phyloP scores from a whole-genome alignment of 2,797 vertebrate species.

The Staurois parvus region DNA sequence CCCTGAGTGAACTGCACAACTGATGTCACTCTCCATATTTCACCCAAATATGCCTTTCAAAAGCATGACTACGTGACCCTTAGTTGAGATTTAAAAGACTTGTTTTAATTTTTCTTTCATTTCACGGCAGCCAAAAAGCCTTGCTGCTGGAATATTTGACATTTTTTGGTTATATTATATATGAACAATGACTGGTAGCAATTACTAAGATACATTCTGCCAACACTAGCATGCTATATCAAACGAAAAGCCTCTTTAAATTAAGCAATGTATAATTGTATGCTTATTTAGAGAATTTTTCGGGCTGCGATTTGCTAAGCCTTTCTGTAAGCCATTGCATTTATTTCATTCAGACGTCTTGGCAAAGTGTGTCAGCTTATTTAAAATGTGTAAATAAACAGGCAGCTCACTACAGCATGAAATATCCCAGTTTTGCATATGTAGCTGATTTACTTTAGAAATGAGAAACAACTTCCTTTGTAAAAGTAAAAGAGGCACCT shows the following conservation, averaged over 20 bases:
- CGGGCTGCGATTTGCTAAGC: slow-evolving; percentile 66
- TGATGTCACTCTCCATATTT: not conserved
- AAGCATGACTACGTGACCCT: not conserved
- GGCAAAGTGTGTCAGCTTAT: slow-evolving; percentile 69
- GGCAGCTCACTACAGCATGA: slow-evolving; percentile 66
- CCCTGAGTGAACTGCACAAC: not conserved
- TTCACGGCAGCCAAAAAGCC: not conserved
- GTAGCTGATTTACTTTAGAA: slow-evolving; percentile 65
- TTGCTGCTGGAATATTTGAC: slow-evolving; percentile 5
- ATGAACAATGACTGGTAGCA: slow-evolving; percentile 20
- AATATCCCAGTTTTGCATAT: slow-evolving; percentile 67
- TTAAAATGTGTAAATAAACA: slow-evolving; percentile 71
- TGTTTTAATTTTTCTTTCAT: not conserved
- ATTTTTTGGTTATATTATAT: slow-evolving; percentile 3
- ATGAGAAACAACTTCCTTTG: not conserved
- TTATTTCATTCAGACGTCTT: slow-evolving; percentile 64
- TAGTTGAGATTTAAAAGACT: not conserved
- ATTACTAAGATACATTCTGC: slow-evolving; percentile 24
- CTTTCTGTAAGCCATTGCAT: slow-evolving; percentile 63
- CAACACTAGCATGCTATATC: slow-evolving; percentile 23
- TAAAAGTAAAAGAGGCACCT: not conserved
- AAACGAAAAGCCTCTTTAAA: slow-evolving; percentile 60
- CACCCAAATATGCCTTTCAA: not conserved
- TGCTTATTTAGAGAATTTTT: slow-evolving; percentile 65
- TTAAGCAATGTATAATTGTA: slow-evolving; percentile 66